phyloP scores from a whole-genome alignment of 2,113 vertebrate species.

The Gnathonemus longibarbis region DNA sequence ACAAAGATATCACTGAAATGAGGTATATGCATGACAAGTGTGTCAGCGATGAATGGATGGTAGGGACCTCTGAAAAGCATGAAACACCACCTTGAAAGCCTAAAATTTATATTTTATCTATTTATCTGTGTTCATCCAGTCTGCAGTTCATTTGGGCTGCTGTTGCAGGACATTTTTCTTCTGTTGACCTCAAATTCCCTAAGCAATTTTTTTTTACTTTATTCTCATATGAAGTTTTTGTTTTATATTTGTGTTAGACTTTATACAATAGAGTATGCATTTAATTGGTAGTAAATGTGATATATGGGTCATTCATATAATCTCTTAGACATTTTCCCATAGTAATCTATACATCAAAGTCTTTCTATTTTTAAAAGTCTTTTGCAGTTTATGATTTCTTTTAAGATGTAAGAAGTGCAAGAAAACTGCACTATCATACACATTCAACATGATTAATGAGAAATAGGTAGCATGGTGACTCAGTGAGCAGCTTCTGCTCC shows the following conservation, averaged over 20 bases:
- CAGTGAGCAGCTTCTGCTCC: background rate
- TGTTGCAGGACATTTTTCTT: background rate
- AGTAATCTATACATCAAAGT: background rate
- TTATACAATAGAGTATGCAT: background rate
- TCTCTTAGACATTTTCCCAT: background rate
- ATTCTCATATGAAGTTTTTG: background rate
- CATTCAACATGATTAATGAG: background rate
- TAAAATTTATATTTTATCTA: background rate
- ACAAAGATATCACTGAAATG: background rate
- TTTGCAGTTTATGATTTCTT: background rate
- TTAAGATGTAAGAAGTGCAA: background rate
- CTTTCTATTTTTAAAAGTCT: background rate
- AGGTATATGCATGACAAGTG: background rate
- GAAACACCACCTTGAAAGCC: background rate
- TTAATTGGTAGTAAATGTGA: slow-evolving; percentile 5
- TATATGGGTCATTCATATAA: background rate
- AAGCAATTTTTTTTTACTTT: background rate
- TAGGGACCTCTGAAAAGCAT: background rate
- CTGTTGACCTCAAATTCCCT: background rate
- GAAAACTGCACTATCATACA: background rate
- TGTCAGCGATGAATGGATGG: background rate
- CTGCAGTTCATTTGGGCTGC: background rate
- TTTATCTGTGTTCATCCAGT: background rate
- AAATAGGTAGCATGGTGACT: background rate
- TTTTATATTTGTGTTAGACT: background rate